phyloP scores from a whole-genome alignment of 2,797 vertebrate genomes.

The Tokudaia tokunoshimensis region DNA sequence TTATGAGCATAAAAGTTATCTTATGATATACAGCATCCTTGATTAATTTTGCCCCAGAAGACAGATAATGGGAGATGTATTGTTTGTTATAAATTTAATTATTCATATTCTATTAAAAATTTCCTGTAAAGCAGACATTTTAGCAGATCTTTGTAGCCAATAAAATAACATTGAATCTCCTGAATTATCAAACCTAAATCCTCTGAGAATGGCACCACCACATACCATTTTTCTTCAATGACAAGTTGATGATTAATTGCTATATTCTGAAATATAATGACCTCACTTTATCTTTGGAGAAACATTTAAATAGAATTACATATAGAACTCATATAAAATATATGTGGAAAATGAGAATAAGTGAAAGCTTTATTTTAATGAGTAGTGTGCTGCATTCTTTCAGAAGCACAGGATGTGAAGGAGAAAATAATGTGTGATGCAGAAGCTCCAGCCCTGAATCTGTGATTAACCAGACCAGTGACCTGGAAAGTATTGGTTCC shows the following conservation, averaged over 20 bases:
- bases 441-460: neutral
- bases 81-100: conserved; percentile 1
- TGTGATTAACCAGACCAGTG: conserved; percentile 56
- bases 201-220: neutral
- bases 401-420: conserved; percentile 3
- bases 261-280: conserved; percentile 5
- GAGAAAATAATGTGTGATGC: neutral
- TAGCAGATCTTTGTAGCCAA: neutral
- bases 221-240: neutral
- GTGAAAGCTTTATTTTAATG: conserved; percentile 6
- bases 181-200: neutral
- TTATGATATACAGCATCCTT: conserved; percentile 3
- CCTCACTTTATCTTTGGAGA: neutral
- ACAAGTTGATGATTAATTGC: neutral
- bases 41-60: conserved; percentile 54
- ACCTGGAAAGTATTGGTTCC: conserved; percentile 64
- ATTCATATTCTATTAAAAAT: neutral
- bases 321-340: neutral
- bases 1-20: neutral
- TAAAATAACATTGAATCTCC: neutral
- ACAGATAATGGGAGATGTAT: neutral
- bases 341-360: conserved; percentile 1
- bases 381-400: neutral
- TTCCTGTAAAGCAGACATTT: neutral
- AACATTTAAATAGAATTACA: conserved; percentile 36